Evolutionary conservation across 2,797 vertebrate species (phyloP).

Genomic region (Pantherophis vulpinus): DNA sequence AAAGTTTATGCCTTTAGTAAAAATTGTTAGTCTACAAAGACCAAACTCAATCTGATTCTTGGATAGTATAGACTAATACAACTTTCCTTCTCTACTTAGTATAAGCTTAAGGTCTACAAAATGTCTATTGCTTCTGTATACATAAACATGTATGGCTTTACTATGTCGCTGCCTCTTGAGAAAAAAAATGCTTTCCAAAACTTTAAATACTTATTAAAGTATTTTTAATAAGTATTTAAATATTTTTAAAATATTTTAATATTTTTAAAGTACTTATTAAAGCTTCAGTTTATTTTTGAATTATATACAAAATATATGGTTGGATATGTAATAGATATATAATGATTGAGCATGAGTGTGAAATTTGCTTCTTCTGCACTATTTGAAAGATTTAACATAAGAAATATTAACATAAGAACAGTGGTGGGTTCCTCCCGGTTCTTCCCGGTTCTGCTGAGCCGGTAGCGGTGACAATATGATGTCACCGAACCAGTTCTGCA

Average conservation of each 20-base stretch:
- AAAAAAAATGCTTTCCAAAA: background rate
- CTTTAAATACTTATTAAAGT: background rate
- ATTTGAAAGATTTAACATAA: background rate
- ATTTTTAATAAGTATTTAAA: too few species aligned
- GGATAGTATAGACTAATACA: too few species aligned
- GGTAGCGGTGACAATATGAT: too few species aligned
- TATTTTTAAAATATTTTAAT: too few species aligned
- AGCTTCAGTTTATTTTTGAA: background rate
- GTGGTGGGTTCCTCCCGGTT: too few species aligned
- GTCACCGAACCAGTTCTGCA: too few species aligned
- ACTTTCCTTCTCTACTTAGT: too few species aligned
- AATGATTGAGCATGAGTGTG: background rate
- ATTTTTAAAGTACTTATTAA: background rate
- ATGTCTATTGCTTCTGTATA: background rate
- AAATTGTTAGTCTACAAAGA: too few species aligned
- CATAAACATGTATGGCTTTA: background rate
- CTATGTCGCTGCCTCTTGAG: too few species aligned
- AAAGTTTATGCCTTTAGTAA: background rate
- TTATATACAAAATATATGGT: background rate
- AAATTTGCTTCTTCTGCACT: background rate
- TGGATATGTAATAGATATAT: background rate
- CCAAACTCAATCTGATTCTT: too few species aligned
- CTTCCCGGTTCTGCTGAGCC: too few species aligned
- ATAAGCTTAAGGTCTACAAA: background rate
- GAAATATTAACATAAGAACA: background rate